Evolutionary conservation across 2,797 vertebrate genomes (phyloP).

Genomic region (Poecilia wingei): DNA sequence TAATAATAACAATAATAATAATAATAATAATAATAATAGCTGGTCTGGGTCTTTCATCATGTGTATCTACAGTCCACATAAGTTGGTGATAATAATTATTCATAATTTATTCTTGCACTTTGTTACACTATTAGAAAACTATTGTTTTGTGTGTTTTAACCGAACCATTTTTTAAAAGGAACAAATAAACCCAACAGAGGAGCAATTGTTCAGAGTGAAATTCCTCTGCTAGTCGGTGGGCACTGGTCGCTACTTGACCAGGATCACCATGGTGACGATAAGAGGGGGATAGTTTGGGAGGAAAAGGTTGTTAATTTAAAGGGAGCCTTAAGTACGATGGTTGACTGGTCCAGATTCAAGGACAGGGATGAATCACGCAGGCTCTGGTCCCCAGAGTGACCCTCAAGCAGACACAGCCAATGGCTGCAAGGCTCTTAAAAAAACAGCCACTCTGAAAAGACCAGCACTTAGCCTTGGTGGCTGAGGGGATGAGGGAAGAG

Average conservation of each 20-base stretch:
- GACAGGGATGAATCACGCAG: conserved; percentile 62
- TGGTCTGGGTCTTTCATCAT: background rate
- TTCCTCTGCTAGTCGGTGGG: conserved; percentile 64
- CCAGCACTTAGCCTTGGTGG: conserved; percentile 44
- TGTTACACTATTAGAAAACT: background rate
- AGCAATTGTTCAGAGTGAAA: conserved; percentile 67
- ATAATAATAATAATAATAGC: background rate
- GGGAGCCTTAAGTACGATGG: conserved; percentile 46
- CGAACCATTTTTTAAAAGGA: background rate
- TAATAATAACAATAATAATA: background rate
- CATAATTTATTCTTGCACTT: background rate
- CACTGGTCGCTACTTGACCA: conserved; percentile 66
- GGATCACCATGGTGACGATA: conserved; percentile 76
- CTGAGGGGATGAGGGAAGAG: conserved; percentile 4
- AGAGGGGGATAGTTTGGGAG: conserved; percentile 51
- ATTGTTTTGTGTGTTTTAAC: background rate
- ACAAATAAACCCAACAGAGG: conserved; percentile 51
- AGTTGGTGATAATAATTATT: background rate
- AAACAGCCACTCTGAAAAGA: conserved; percentile 44
- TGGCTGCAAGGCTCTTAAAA: conserved; percentile 40
- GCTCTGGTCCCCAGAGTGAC: conserved; percentile 34
- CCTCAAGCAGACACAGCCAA: conserved; percentile 34
- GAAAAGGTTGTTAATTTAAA: conserved; percentile 70
- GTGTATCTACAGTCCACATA: background rate
- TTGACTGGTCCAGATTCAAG: conserved; percentile 64